A percentile compares a stretch with the other conserved stretches of the same genome.
These are phyloP conservation scores for Orcinus orca DNA, from an alignment of 2,113 vertebrate species.

Conservation along the genomic window DNA sequence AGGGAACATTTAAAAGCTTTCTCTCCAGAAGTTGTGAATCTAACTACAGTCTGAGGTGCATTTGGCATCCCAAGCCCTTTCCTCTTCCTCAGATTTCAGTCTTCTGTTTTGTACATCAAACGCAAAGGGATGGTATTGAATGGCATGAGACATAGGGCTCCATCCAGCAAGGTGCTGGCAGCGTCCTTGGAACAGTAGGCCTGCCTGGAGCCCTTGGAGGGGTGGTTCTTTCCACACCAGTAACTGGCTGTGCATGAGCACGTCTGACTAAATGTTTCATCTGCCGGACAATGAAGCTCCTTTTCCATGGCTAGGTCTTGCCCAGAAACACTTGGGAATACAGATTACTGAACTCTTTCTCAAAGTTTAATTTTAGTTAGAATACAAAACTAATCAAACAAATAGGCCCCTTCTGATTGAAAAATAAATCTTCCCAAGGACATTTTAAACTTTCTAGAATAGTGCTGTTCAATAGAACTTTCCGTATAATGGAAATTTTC, in stretches of 20 bases:
- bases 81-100: not conserved
- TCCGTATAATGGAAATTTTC: not conserved
- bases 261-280: slow-evolving; percentile 37
- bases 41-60: not conserved
- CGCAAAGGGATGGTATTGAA: slow-evolving; percentile 51
- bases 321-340: slow-evolving; percentile 18
- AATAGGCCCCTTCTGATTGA: not conserved
- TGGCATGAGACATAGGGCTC: slow-evolving; percentile 23
- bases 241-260: not conserved
- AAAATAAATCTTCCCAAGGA: not conserved
- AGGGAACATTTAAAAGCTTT: not conserved
- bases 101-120: slow-evolving; percentile 70
- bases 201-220: not conserved
- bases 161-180: slow-evolving; percentile 38
- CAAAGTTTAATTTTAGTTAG: slow-evolving; percentile 3
- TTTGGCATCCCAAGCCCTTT: not conserved
- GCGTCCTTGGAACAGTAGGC: slow-evolving; percentile 37
- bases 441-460: not conserved
- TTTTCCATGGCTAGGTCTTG: slow-evolving; percentile 50
- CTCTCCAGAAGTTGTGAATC: not conserved
- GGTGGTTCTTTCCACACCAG: slow-evolving; percentile 50
- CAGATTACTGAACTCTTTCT: not conserved
- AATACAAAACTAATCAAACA: not conserved
- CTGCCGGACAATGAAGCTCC: slow-evolving; percentile 40
- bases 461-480: not conserved